Evolutionary conservation across 2,797 vertebrate genomes (phyloP), one percentile per base, ranked within the genome.

Genomic region (Crax fasciolata): DNA sequence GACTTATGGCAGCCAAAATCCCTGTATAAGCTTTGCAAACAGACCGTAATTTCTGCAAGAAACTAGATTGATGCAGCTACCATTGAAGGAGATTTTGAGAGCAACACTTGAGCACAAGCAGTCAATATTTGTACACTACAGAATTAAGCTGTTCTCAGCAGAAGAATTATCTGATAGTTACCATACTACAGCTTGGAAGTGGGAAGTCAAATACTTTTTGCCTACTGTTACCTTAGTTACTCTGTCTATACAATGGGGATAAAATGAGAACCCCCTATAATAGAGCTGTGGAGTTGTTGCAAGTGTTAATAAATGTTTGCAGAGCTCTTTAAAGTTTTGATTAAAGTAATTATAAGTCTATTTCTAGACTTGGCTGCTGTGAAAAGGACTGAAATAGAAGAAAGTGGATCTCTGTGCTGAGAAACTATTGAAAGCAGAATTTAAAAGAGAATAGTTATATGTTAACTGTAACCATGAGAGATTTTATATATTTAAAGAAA

Each of bases 221-320:
- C 91, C 83, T 94, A 72, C 77, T 90, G 80, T 96, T 96, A 94
- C 91, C 93, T 95, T 87, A 95, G 93, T 94, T 97, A 94, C 94
- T 90, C 89, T 86, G 57, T 73, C 79, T 94, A 27, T 44, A 67
- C 41, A 17, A 11, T 52, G 30, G 61, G 94, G 68, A 91, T 95
- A 87, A 96, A 95, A 90, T 58, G 78, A 91, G 90, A 95, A 90
- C 9, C 30, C 95, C 63, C 67, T 71, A 9, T 67, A 76, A 49
- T 35, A 93, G 90, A 75, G 77, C 80, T 49, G 63, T 51, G 83
- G 87, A 95, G 77, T 74, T 94, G 63, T 71, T 91, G 84, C 61
- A 71, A 84, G 85, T 74, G 91, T 88, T 94, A 73, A 88, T 94
- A 86, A 93, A 94, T 20, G 77, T 84, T 95, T 96, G 87, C 83